A percentile compares a stretch with the other conserved stretches of the same genome.
phyloP scores from a whole-genome alignment of 1,140 invertebrate genomes.

The Pseudomyrmex gracilis region DNA sequence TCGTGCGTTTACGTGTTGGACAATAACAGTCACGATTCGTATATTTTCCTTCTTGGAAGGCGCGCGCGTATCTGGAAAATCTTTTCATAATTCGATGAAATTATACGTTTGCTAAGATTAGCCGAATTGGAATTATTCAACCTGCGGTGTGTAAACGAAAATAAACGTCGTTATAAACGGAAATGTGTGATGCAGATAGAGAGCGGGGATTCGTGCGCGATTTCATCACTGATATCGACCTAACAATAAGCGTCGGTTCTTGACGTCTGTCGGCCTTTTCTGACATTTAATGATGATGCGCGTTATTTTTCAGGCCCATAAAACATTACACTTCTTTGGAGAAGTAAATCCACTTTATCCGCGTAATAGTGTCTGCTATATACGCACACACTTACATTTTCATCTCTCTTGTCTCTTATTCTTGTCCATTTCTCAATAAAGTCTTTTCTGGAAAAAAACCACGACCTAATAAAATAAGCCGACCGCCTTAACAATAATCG shows the following conservation, averaged over 20 bases:
- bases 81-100: slow-evolving; percentile 46
- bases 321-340: slow-evolving; percentile 14
- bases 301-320: slow-evolving; percentile 29
- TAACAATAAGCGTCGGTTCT: slow-evolving; percentile 19
- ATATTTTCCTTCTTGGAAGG: slow-evolving; percentile 48
- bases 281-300: slow-evolving; percentile 59
- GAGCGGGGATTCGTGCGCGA: slow-evolving; percentile 5
- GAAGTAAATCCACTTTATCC: slow-evolving; percentile 25
- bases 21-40: slow-evolving; percentile 3
- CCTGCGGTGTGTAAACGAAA: not conserved
- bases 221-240: slow-evolving; percentile 13
- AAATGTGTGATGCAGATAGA: not conserved
- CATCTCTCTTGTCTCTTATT: not conserved
- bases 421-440: not conserved
- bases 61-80: slow-evolving; percentile 38
- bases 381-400: slow-evolving; percentile 5
- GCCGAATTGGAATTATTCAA: not conserved
- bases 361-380: slow-evolving; percentile 24
- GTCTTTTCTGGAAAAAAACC: not conserved
- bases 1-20: slow-evolving; percentile 38
- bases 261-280: slow-evolving; percentile 45
- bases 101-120: slow-evolving; percentile 56
- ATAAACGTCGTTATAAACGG: slow-evolving; percentile 49
- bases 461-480: not conserved
- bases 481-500: not conserved